Evolutionary conservation across 2,113 vertebrate species (phyloP), one percentile per base, ranked within the genome.

Genomic region (Vombatus ursinus): DNA sequence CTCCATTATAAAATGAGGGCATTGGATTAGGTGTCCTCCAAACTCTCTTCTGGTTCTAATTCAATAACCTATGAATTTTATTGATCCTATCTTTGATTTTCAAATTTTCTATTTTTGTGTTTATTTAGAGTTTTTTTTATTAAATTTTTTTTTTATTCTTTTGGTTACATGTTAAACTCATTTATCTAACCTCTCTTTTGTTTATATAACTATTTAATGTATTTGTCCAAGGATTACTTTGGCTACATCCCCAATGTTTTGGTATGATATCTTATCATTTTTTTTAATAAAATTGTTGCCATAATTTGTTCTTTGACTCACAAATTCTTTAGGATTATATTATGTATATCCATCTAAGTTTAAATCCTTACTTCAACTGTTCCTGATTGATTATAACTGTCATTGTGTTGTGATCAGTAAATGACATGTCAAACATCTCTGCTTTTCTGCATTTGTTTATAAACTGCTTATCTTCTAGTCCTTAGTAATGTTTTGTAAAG

Each of bases 1-100:
- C 37, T 92, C 91, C 57, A 96, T 90, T 91, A n/a, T 89, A 68
- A 95, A 90, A 93, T 50, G 51, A 95, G 3, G 26, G 53, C 37
- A 12, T 31, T 12, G 10, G 26, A 31, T 31, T 37, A 68, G 57
- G 57, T 68, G 11, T 68, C 57, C 57, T 37, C 28, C 57, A 68
- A 68, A 68, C 3, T 68, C 28, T 68, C 28, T 68, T 68, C 57
- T 68, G 31, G 31, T 11, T 68, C 57, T 26, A 68, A 68, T 68
- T 37, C 26, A 31, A 31, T 57, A 31, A 57, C 57, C 28, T 31
- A 68, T 68, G 11, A 37, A 37, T 68, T 68, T 68, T 57, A 57
- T 57, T 68, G 31, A 68, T 68, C 12, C 31, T 68, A 4, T 37
- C 4, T 68, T 68, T 68, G 28, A 68, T 68, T 68, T 54, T 68